Evolutionary conservation across 2,888 invertebrate genomes (phyloP), one percentile per base, ranked within the genome.

Genomic region (Drosophila pseudotalamancana): DNA sequence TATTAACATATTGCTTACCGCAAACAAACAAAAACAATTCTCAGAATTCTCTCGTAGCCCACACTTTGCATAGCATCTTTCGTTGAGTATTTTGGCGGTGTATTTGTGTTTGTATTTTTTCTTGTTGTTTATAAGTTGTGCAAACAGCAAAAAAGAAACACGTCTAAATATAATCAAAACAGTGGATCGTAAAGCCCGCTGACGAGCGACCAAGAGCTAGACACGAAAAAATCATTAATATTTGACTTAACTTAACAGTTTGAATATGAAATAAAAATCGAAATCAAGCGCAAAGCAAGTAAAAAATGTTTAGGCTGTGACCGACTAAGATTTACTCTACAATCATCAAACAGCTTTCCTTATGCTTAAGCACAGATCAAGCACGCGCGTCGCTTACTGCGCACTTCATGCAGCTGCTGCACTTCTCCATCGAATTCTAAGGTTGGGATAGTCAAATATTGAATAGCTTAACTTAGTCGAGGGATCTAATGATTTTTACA

Each of bases 41-140:
- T 45, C 5, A n/a, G 72, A 74, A 74, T 18, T 35, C 16, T 27
- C 11, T n/a, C 6, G 18, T 37, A 29, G 39, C 45, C 63, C 39
- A 53, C 64, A 64, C 63, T 37, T 23, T 16, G 50, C 50, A 42
- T 19, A 63, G 62, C 59, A 31, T 60, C 35, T 60, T 45, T 37
- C 59, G 27, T 59, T 45, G 48, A 21, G 18, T 9, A 45, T 53
- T 48, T 23, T 32, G 31, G 11, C 11, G 3, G 37, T 43, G 42
- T 70, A 12, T 49, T 34, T 39, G 48, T 53, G 12, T 37, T 35
- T 40, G 48, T 67, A 12, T 66, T 39, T 25, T 39, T 45, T 46
- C 34, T 46, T 65, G 42, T 72, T 73, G 76, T 72, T 76, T 76
- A 73, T 67, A 67, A 73, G 40, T 67, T 74, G 72, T 42, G 59